These are phyloP conservation scores for Tupaia chinensis DNA, from an alignment of 2,113 vertebrate species.

Conservation along the genomic window DNA sequence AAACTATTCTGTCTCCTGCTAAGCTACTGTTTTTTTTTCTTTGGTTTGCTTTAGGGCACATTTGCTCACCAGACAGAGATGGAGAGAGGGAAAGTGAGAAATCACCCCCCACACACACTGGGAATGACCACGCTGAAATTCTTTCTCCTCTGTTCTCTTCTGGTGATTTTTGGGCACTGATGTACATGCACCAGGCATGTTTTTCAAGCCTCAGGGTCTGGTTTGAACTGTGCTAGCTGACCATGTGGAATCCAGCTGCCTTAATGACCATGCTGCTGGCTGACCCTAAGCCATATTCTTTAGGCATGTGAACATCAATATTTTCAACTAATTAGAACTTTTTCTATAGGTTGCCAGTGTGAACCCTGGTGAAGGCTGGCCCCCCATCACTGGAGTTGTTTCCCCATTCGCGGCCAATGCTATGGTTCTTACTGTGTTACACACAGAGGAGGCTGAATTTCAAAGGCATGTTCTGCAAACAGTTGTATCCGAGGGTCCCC, in stretches of 20 bases:
- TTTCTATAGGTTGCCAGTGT: slow-evolving; percentile 91
- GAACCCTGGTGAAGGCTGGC: slow-evolving; percentile 78
- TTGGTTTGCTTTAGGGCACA: too few species aligned
- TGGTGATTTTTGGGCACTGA: too few species aligned
- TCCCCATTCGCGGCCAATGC: slow-evolving; percentile 88
- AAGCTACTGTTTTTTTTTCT: not conserved
- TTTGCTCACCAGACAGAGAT: too few species aligned
- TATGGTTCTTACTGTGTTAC: slow-evolving; percentile 91
- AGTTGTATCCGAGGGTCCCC: slow-evolving; percentile 45
- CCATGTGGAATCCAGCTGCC: too few species aligned
- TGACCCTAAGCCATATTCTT: not conserved
- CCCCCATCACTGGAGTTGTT: slow-evolving; percentile 89
- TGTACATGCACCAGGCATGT: too few species aligned
- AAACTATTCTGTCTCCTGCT: not conserved
- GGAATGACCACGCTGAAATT: too few species aligned
- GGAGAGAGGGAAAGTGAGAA: too few species aligned
- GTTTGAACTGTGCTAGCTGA: too few species aligned
- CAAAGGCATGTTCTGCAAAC: slow-evolving; percentile 63
- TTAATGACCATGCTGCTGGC: too few species aligned
- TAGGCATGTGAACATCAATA: not conserved
- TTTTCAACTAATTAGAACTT: slow-evolving; percentile 30
- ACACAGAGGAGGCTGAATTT: slow-evolving; percentile 61
- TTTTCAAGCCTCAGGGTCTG: too few species aligned
- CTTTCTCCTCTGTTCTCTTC: too few species aligned
- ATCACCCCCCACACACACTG: too few species aligned